Evolutionary conservation across 2,113 vertebrate genomes (phyloP), one percentile per base, ranked within the genome.

Genomic region (Bubalus kerabau): DNA sequence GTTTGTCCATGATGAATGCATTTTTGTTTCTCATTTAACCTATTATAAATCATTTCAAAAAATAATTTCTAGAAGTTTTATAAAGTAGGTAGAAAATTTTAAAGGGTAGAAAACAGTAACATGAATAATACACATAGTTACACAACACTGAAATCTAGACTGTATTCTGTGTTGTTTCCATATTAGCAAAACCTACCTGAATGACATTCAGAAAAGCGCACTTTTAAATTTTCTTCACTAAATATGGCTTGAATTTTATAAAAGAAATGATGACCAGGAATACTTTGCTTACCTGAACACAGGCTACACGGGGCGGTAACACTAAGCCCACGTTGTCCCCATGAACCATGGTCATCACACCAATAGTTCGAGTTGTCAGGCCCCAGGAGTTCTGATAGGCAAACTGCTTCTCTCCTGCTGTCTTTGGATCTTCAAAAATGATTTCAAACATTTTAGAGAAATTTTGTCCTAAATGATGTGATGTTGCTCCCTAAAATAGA

Each of bases 381-480:
- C 99, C 99, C 99, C 99, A 99, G 13, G 99, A 99, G 98, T 99
- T 99, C 97, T 99, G 99, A 98, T 99, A 99, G 59, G 99, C 99
- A 97, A 99, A 99, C 67, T 99, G 99, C 97, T 99, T 99, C 98
- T 99, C 99, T 48, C 99, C 99, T 0, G 99, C 99, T 36, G 96
- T 99, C 98, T 99, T 99, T 0, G 99, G 99, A 96, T 99, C 99
- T 98, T 99, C 99, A 98, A 99, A 99, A 21, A 99, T 48, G 7
- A 99, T 99, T 97, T 99, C 99, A 99, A 99, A 99, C 99, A 99
- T 99, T 98, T 98, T 99, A 50, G 99, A 99, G 98, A 99, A 99
- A 98, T 99, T 99, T 98, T 99, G 99, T 13, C 99, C 99, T 88
- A 99, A 99, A 96, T 99, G 99, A 99, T 99, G 99, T 80, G 99